phyloP scores from a whole-genome alignment of 2,888 invertebrate genomes.

The Coelopa pilipes region DNA sequence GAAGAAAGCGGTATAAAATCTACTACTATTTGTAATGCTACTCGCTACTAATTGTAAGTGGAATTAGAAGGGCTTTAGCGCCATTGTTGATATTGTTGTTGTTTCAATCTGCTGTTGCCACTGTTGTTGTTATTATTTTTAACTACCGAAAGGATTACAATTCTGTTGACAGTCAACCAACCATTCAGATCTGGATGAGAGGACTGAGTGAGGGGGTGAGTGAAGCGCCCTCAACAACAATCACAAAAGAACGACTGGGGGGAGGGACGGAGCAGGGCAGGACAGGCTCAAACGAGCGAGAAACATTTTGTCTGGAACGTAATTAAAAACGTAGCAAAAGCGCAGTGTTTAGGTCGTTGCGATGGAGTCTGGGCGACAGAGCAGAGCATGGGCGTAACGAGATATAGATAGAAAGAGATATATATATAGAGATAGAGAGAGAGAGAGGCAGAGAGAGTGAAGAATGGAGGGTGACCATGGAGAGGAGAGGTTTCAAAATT shows the following conservation, averaged over 20 bases:
- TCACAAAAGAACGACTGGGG: too few species aligned
- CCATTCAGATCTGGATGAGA: neutral
- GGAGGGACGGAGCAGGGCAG: neutral
- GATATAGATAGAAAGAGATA: too few species aligned
- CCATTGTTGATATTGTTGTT: conserved; percentile 41
- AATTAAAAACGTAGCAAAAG: too few species aligned
- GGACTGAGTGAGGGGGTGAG: neutral
- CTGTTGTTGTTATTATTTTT: conserved; percentile 12
- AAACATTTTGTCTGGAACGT: neutral
- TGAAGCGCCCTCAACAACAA: too few species aligned
- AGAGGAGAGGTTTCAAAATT: too few species aligned
- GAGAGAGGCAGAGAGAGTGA: too few species aligned
- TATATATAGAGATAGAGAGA: too few species aligned
- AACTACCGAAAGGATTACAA: conserved; percentile 30
- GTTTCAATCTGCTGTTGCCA: conserved; percentile 48
- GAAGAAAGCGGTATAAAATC: neutral
- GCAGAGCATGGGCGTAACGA: too few species aligned
- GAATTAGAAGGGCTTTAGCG: conserved; percentile 54
- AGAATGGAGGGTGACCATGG: too few species aligned
- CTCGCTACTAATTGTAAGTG: conserved; percentile 58
- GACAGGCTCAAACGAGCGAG: neutral
- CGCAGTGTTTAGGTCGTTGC: too few species aligned
- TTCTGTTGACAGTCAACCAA: neutral
- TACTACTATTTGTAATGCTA: conserved; percentile 49
- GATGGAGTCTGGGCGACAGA: too few species aligned